These are phyloP conservation scores for Gambusia affinis DNA, from an alignment of 2,113 vertebrate genomes.

Conservation along the genomic window DNA sequence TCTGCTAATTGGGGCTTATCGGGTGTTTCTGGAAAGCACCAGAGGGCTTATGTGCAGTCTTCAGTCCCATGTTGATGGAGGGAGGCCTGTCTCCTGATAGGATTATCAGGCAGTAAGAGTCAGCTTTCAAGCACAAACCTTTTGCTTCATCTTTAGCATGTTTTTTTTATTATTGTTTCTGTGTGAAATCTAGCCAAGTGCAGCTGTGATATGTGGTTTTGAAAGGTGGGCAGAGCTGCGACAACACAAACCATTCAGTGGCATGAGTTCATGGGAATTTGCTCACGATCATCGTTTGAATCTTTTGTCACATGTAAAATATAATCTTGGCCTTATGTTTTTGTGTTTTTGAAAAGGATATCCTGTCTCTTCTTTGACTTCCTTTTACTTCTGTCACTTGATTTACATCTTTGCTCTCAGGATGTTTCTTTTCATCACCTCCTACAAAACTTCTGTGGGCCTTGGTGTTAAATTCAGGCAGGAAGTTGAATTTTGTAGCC, in stretches of 20 bases:
- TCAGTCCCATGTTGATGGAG: slow-evolving; percentile 36
- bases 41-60: slow-evolving; percentile 66
- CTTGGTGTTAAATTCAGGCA: slow-evolving; percentile 36
- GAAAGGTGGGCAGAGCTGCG: background rate
- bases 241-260: background rate
- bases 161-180: too few species aligned
- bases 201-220: background rate
- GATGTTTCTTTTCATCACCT: slow-evolving; percentile 13
- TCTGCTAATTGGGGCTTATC: slow-evolving; percentile 80
- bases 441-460: background rate
- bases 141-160: background rate
- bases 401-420: background rate
- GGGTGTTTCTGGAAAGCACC: slow-evolving; percentile 75
- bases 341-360: slow-evolving; percentile 8
- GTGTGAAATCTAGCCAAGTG: background rate
- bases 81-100: slow-evolving; percentile 14
- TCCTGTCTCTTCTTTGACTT: slow-evolving; percentile 44
- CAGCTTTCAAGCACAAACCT: slow-evolving; percentile 46
- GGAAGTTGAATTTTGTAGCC: slow-evolving; percentile 46
- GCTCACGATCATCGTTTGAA: background rate
- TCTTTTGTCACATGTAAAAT: background rate
- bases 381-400: slow-evolving; percentile 19
- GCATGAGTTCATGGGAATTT: background rate
- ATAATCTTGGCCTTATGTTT: background rate
- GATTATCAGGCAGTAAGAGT: slow-evolving; percentile 40